Evolutionary conservation across 2,888 invertebrate species (phyloP), one percentile per base, ranked within the genome.

Genomic region (Agonopterix arenella): DNA sequence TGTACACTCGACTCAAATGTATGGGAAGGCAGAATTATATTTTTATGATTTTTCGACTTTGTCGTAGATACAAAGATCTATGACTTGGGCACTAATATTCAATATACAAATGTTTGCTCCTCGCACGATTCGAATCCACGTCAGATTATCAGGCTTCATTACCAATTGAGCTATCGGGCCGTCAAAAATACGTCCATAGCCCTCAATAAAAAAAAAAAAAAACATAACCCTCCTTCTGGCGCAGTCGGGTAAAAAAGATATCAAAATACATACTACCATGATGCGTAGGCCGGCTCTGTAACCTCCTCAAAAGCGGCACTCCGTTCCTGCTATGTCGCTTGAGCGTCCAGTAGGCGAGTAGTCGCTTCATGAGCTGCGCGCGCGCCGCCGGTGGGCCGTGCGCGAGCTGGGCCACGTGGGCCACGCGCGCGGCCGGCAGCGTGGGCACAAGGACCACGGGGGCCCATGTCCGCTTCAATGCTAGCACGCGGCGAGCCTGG

Each of bases 341-440:
- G 44, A 99, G 85, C 3, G 97, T 98, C 99, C 99, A 99, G 73
- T 98, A 99, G 0, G 97, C 96, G 50, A 98, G 93, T 10, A 99
- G 89, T 2, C 97, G 91, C 71, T 96, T 95, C 65, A 98, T 93
- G 64, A 99, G 95, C 61, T 95, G 94, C 18, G 95, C 94, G 56
- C 95, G 93, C 66, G 96, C 95, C 16, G 94, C 92, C 0, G 80
- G 73, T 0, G 83, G 74, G 0, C 84, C 86, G 1, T 90, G 91
- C 7, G 97, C 95, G 68, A 96, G 77, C 9, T 92, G 91, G 0
- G 96, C 94, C 54, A 98, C 97, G 79, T 97, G 96, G 50, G 96
- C 94, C 45, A 98, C 94, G 38, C 97, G 90, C 58, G 96, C 96
- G 0, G 95, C 93, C 0, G 97, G 97, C 64, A 99, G 94, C 0